Evolutionary conservation across 1,140 invertebrate genomes (phyloP).

Genomic region (Saccostrea glomerata): DNA sequence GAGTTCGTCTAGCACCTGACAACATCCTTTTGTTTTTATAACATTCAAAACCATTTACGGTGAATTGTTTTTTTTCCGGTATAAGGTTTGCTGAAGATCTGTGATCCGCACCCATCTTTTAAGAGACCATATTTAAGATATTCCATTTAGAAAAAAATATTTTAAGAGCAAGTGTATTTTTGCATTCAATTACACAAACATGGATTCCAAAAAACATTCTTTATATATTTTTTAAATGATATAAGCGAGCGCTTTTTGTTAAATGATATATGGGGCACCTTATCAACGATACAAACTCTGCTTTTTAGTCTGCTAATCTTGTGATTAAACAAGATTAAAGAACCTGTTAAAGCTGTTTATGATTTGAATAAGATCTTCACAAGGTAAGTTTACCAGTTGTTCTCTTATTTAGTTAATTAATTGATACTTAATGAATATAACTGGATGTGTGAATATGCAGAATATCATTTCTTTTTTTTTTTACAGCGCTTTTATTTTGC

Average conservation of each 20-base stretch:
- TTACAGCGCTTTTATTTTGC: no score
- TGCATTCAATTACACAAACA: background rate
- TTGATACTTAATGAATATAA: no score
- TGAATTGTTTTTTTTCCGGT: no score
- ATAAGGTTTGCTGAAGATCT: background rate
- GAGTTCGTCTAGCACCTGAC: no score
- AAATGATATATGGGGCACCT: constrained; percentile 12
- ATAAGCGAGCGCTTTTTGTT: background rate
- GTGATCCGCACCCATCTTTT: background rate
- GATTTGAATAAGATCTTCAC: background rate
- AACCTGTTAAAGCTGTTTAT: background rate
- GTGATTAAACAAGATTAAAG: background rate
- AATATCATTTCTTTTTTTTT: no score
- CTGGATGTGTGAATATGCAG: no score
- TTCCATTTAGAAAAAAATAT: background rate
- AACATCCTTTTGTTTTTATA: no score
- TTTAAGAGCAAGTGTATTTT: background rate
- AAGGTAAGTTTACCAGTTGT: background rate
- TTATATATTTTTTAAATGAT: background rate
- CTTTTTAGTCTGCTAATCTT: background rate
- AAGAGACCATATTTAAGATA: background rate
- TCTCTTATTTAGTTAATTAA: no score
- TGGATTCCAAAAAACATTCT: background rate
- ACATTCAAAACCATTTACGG: no score
- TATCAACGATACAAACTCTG: constrained; percentile 17